Conservation (phyloP, 1,140 invertebrate genomes). For the Bombus fervidus region DNA sequence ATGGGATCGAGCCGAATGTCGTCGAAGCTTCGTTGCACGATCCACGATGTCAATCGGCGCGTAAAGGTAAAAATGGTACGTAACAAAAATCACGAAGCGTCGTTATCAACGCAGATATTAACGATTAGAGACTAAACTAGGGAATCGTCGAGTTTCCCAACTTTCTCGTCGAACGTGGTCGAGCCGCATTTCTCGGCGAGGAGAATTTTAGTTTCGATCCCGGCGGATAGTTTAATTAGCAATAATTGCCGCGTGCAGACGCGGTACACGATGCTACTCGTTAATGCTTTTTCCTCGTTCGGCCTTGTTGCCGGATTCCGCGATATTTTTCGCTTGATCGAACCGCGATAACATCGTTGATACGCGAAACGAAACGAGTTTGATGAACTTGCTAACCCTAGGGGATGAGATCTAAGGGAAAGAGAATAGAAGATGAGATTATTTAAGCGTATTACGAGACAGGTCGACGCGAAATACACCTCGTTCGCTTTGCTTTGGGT, state of each 20-base stretch:
- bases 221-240: slow-evolving; percentile 46
- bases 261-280: slow-evolving; percentile 36
- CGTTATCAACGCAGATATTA: neutral
- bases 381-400: slow-evolving; percentile 22
- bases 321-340: slow-evolving; percentile 52
- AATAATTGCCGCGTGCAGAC: slow-evolving; percentile 20
- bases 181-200: neutral
- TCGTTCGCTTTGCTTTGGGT: neutral
- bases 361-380: slow-evolving; percentile 25
- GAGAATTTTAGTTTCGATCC: neutral
- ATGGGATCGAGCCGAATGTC: neutral
- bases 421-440: neutral
- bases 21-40: neutral
- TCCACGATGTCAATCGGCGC: neutral
- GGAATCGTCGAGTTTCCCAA: neutral
- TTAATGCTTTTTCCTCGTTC: slow-evolving; percentile 59
- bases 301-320: slow-evolving; percentile 58
- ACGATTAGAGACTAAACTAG: neutral
- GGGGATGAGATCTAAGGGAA: slow-evolving; percentile 24
- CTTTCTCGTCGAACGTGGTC: neutral
- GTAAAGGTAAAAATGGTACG: neutral
- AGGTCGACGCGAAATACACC: neutral
- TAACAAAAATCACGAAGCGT: neutral
- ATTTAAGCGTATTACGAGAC: neutral
- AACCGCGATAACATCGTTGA: slow-evolving; percentile 22